A percentile compares a stretch with the other conserved stretches of the same genome.
phyloP scores from a whole-genome alignment of 2,113 vertebrate species.

The Mionectes macconnelli region DNA sequence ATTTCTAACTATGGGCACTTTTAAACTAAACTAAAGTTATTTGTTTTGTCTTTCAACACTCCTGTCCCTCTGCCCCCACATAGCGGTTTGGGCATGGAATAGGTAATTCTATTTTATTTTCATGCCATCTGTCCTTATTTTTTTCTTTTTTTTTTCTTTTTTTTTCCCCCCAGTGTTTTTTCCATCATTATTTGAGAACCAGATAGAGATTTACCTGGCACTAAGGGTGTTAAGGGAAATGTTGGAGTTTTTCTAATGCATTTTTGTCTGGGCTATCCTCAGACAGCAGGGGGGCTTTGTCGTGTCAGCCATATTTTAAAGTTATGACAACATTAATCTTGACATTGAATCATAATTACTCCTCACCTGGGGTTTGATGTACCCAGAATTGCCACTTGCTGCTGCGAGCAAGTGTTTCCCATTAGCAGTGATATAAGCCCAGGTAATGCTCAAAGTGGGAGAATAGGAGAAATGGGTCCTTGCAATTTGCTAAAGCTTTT shows the following conservation, averaged over 20 bases:
- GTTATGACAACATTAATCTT: conserved; percentile 55
- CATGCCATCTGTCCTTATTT: not conserved
- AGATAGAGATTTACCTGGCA: not conserved
- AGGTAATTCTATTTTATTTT: not conserved
- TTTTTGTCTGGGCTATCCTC: conserved; percentile 9
- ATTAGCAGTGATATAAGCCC: conserved; percentile 41
- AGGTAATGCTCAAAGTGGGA: conserved; percentile 16
- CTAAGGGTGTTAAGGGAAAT: not conserved
- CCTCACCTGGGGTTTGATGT: conserved; percentile 39
- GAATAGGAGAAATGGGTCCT: not conserved
- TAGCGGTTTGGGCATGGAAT: not conserved
- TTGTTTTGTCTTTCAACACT: not conserved
- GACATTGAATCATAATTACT: conserved; percentile 56
- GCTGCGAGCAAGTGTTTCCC: conserved; percentile 45
- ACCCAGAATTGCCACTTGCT: conserved; percentile 25
- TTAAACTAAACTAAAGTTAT: conserved; percentile 1
- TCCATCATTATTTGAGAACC: not conserved
- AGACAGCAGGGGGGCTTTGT: conserved; percentile 6
- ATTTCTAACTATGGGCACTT: not conserved
- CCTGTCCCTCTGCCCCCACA: not conserved
- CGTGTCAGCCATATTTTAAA: conserved; percentile 31
- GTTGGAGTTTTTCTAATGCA: not conserved
- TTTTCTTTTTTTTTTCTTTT: not conserved
- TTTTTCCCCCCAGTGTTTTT: not conserved
- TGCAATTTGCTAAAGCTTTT: conserved; percentile 27